phyloP scores from a whole-genome alignment of 2,797 vertebrate species.

The Gambelia wislizenii region DNA sequence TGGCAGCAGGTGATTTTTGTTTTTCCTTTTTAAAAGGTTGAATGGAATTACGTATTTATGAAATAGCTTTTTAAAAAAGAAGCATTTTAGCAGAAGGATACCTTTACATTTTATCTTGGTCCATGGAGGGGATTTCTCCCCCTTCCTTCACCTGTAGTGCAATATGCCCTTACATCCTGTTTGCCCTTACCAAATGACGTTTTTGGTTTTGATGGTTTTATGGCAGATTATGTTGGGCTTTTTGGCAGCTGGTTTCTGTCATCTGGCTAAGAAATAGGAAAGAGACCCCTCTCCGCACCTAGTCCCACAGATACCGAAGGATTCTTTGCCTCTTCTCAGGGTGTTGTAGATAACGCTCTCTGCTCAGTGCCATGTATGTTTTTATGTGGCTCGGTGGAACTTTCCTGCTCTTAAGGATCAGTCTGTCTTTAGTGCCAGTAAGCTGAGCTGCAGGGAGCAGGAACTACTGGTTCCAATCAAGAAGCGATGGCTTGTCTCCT shows the following conservation, averaged over 20 bases:
- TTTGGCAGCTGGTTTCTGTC: conserved; percentile 73
- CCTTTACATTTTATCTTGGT: conserved; percentile 70
- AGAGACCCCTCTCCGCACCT: conserved; percentile 35
- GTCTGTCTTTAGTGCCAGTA: conserved; percentile 41
- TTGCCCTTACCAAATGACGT: conserved; percentile 65
- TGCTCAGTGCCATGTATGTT: conserved; percentile 54
- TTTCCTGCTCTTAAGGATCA: conserved; percentile 53
- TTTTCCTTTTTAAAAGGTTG: conserved; percentile 56
- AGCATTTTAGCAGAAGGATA: conserved; percentile 72
- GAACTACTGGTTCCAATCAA: conserved; percentile 59
- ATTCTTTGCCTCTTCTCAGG: conserved; percentile 56
- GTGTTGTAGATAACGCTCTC: conserved; percentile 49
- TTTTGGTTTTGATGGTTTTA: conserved; percentile 55
- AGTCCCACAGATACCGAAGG: conserved; percentile 55
- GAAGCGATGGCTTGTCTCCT: conserved; percentile 60
- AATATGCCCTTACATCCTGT: conserved; percentile 64
- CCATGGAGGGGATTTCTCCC: conserved; percentile 54
- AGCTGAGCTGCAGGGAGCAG: conserved; percentile 63
- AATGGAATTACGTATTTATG: conserved; percentile 73
- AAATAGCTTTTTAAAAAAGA: conserved; percentile 63
- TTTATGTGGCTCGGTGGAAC: conserved; percentile 56
- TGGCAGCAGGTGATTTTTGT: conserved; percentile 52
- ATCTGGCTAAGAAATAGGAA: conserved; percentile 52
- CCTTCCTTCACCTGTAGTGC: conserved; percentile 55
- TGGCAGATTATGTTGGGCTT: conserved; percentile 53